A percentile compares a stretch with the other conserved stretches of the same genome.
These are phyloP conservation scores for Hypercompe scribonia DNA, from an alignment of 2,888 invertebrate genomes.

Conservation along the genomic window DNA sequence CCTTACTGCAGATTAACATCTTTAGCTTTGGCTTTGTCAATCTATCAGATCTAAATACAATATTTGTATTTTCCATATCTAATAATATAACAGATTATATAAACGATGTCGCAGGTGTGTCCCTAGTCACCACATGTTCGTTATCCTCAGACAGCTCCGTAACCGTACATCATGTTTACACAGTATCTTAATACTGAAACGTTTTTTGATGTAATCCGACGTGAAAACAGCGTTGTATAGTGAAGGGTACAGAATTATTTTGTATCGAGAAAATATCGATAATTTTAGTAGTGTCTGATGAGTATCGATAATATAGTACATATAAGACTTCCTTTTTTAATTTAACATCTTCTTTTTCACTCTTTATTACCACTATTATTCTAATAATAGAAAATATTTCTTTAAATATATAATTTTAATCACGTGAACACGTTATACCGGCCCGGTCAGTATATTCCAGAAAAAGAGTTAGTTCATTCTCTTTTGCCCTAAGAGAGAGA, in stretches of 20 bases:
- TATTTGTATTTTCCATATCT: neutral
- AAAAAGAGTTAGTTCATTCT: neutral
- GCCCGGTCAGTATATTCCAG: neutral
- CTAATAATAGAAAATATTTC: neutral
- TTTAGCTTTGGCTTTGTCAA: no score
- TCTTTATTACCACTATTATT: no score
- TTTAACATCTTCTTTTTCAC: no score
- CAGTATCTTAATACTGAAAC: conserved; percentile 36
- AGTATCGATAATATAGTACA: neutral
- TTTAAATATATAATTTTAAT: neutral
- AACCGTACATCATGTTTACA: conserved; percentile 46
- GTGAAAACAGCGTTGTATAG: conserved; percentile 37
- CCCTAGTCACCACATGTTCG: neutral
- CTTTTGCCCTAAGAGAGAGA: no score
- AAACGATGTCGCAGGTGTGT: neutral
- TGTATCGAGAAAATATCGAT: neutral
- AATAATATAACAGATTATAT: neutral
- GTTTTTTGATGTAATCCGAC: conserved; percentile 39
- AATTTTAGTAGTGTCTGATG: neutral
- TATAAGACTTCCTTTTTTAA: no score
- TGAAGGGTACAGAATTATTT: conserved; percentile 30
- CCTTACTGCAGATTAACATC: no score
- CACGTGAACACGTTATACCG: neutral
- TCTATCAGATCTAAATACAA: neutral
- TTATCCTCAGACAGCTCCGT: conserved; percentile 13